Conservation (phyloP, 2,888 invertebrate species). For the Zelleria hepariella region DNA sequence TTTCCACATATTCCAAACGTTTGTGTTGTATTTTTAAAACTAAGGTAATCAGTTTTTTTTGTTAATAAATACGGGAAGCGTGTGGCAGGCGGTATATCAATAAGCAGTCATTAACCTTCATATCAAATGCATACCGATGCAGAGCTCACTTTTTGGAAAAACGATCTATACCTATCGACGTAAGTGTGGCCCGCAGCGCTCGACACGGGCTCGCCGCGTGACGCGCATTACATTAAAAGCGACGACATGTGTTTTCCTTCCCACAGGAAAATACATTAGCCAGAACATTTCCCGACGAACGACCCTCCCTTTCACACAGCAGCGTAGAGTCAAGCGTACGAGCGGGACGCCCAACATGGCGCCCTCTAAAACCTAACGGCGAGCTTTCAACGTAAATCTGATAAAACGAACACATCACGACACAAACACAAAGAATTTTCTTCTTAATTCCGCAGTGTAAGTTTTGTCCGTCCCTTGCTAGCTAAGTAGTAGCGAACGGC, state of each 20-base stretch:
- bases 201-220: conserved; percentile 60
- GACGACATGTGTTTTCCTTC: conserved; percentile 71
- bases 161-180: conserved; percentile 9
- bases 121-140: neutral
- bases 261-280: conserved; percentile 71
- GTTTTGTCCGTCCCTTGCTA: conserved; percentile 22
- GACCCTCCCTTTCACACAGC: conserved; percentile 33
- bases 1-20: too few relatives aligned
- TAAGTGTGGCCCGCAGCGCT: conserved; percentile 21
- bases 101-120: neutral
- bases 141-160: neutral
- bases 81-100: too few relatives aligned
- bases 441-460: conserved; percentile 35
- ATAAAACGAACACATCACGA: conserved; percentile 67
- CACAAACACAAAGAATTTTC: conserved; percentile 65
- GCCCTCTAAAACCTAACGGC: conserved; percentile 61
- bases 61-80: too few relatives aligned
- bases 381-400: conserved; percentile 71
- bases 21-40: too few relatives aligned
- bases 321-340: conserved; percentile 12
- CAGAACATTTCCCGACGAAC: conserved; percentile 55
- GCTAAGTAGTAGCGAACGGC: conserved; percentile 13
- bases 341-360: conserved; percentile 40
- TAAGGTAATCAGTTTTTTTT: too few relatives aligned
- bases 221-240: conserved; percentile 71